Base-by-base conservation (phyloP, 2,888 invertebrate genomes). In the Phyto melanocephala region DNA sequence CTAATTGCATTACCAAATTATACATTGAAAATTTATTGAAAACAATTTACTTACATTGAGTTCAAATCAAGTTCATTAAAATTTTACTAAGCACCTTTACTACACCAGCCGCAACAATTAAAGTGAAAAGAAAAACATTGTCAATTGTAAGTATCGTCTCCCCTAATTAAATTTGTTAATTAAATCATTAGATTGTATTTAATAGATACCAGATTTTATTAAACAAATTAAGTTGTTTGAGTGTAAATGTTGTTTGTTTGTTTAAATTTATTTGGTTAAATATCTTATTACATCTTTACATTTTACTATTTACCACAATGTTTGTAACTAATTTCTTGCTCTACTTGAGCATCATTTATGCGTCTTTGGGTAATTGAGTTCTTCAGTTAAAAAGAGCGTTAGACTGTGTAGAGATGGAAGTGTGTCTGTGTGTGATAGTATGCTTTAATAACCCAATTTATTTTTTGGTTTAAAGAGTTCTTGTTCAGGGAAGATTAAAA, bases 371-470 rank as follows among this genome's bases (percentile, higher is more conserved):
- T 77, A 70, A 63, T 77, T 62, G 62, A 35, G 40, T 67, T 58
- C 45, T 65, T 75, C 35, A 56, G 22, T 24, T 10, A n/a, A 17
- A 1, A 11, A 63, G 33, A 22, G 40, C 10, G 22, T 60, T 28
- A 40, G 63, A 15, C 10, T 56, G 54, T 68, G 37, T 33, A 13
- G 15, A n/a, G 13, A 17, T 45, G 63, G 11, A 24, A 20, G 35
- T 33, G 22, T 35, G n/a, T 35, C 11, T 5, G 10, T 50, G 37
- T 5, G 6, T 67, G 20, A 5, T 5, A 28, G 6, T 40, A 60
- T 50, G 50, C 33, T 71, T 54, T 81, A 76, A 67, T 71, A 76
- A 81, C 35, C 52, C 37, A 81, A 72, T 76, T 74, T 81, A 71
- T 76, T 71, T 58, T 71, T 71, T 67, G n/a, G 28, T 40, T 76